Conservation (phyloP, 2,797 vertebrate species). For the Phalloptychus januarius region DNA sequence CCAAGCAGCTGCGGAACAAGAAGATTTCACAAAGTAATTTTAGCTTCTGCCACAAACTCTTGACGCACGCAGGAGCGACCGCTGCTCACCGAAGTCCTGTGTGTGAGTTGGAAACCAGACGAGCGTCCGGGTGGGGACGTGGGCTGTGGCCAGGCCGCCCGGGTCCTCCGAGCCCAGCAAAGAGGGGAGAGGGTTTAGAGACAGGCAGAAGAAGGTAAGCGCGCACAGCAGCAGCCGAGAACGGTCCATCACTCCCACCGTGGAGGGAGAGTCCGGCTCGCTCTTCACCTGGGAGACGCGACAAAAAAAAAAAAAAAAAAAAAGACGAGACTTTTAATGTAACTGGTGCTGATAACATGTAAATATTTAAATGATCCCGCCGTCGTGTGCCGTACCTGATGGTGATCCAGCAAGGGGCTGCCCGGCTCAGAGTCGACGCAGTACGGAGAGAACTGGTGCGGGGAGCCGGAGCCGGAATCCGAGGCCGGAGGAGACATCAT, state of each 20-base stretch:
- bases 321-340: neutral
- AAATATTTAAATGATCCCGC: neutral
- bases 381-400: conserved; percentile 64
- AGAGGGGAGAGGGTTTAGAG: conserved; percentile 93
- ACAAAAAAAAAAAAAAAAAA: too few relatives aligned
- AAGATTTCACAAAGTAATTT: neutral
- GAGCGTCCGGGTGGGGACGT: conserved; percentile 83
- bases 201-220: conserved; percentile 95
- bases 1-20: conserved; percentile 80
- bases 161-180: conserved; percentile 82
- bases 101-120: conserved; percentile 82
- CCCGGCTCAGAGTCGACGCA: conserved; percentile 95
- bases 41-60: neutral
- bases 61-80: neutral
- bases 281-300: conserved; percentile 87
- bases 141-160: conserved; percentile 51
- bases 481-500: conserved; percentile 97
- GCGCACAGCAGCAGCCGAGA: conserved; percentile 95
- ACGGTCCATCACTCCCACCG: conserved; percentile 94
- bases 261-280: conserved; percentile 91
- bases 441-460: conserved; percentile 92
- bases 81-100: conserved; percentile 77
- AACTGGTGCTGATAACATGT: neutral
- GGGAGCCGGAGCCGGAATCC: conserved; percentile 91
- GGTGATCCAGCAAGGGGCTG: conserved; percentile 89